These are phyloP conservation scores for Hirtodrosophila duncani DNA, from an alignment of 2,888 invertebrate genomes.

Conservation along the genomic window DNA sequence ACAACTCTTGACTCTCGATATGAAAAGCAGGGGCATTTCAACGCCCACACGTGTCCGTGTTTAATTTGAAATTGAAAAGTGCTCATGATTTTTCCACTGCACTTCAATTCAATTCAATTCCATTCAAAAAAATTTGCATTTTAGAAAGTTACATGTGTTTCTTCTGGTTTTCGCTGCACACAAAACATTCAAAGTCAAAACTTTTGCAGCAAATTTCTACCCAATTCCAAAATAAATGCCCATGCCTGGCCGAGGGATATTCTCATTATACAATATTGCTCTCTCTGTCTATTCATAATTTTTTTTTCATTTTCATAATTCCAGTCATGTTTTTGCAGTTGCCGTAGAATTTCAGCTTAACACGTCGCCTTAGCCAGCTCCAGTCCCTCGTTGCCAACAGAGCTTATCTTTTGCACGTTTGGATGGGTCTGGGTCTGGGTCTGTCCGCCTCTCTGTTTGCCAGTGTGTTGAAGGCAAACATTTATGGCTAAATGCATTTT, in stretches of 20 bases:
- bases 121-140: too few species aligned
- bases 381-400: conserved; percentile 37
- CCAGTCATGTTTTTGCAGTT: conserved; percentile 51
- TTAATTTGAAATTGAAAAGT: conserved; percentile 50
- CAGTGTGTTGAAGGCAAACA: conserved; percentile 24
- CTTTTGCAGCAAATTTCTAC: conserved; percentile 31
- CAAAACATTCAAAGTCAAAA: conserved; percentile 37
- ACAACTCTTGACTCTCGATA: conserved; percentile 14
- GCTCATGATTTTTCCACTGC: conserved; percentile 62
- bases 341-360: conserved; percentile 46
- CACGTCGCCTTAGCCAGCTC: conserved; percentile 34
- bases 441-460: conserved; percentile 7
- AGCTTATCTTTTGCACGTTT: conserved; percentile 51
- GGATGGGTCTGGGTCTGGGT: conserved; percentile 2
- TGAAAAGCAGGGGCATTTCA: conserved; percentile 18
- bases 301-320: conserved; percentile 48
- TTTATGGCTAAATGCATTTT: conserved; percentile 34
- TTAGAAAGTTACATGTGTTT: conserved; percentile 65
- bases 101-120: too few species aligned
- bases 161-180: conserved; percentile 54
- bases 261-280: too few species aligned
- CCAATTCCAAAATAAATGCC: conserved; percentile 25
- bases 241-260: conserved; percentile 14
- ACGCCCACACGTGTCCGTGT: conserved; percentile 58
- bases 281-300: conserved; percentile 53